phyloP scores from a whole-genome alignment of 2,113 vertebrate species.

The Melanotaenia duboulayi region DNA sequence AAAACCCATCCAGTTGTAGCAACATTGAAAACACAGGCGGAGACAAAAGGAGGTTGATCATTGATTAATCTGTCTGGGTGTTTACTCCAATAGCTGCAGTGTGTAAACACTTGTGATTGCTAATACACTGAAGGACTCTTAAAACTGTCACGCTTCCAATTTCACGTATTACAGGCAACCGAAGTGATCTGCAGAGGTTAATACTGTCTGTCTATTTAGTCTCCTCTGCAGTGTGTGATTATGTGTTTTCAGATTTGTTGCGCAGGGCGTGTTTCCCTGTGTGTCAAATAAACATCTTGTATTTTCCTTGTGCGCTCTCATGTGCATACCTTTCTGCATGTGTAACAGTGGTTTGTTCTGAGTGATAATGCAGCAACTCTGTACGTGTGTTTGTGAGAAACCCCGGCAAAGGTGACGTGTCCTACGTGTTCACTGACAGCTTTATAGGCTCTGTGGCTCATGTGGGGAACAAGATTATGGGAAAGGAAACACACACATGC shows the following conservation, averaged over 20 bases:
- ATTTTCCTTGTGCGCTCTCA: slow-evolving; percentile 39
- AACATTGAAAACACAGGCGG: neutral
- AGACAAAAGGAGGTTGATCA: slow-evolving; percentile 2
- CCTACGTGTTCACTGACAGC: slow-evolving; percentile 89
- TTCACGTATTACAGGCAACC: slow-evolving; percentile 46
- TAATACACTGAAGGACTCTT: slow-evolving; percentile 57
- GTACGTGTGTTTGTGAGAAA: slow-evolving; percentile 74
- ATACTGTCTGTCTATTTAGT: slow-evolving; percentile 47
- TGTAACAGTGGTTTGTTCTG: slow-evolving; percentile 45
- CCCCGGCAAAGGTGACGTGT: slow-evolving; percentile 86
- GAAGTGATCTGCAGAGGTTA: slow-evolving; percentile 50
- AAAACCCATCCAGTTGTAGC: slow-evolving; percentile 25
- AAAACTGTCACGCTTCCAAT: slow-evolving; percentile 63
- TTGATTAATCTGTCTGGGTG: slow-evolving; percentile 40
- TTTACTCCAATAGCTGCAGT: slow-evolving; percentile 41
- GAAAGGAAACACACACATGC: slow-evolving; percentile 77
- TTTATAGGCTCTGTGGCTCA: slow-evolving; percentile 86
- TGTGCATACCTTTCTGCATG: slow-evolving; percentile 56
- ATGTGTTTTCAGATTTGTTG: neutral
- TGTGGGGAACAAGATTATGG: slow-evolving; percentile 85
- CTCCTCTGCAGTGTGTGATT: slow-evolving; percentile 13
- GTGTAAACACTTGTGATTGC: slow-evolving; percentile 60
- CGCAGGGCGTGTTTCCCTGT: neutral
- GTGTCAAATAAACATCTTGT: slow-evolving; percentile 30
- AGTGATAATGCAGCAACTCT: slow-evolving; percentile 39